Percentiles rank a stretch among this genome's conserved stretches.
Evolutionary conservation across 2,113 vertebrate species (phyloP).

Genomic region (Muntiacus reevesi): DNA sequence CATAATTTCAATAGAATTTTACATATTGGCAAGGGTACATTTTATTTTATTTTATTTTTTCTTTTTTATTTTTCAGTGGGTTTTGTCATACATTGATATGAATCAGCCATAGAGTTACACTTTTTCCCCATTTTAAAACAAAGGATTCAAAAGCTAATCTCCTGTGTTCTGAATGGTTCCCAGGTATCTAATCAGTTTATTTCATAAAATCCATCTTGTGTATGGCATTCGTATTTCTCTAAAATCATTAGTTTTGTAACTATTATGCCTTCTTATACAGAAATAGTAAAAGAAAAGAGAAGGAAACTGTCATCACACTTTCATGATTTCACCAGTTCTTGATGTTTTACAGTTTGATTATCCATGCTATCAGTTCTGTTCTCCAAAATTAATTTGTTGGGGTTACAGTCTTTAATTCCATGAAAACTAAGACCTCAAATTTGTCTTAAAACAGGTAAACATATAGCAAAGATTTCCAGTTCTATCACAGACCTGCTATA

Average conservation of each 20-base stretch:
- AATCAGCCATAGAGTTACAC: too few species aligned
- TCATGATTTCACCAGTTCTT: background rate
- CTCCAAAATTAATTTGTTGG: background rate
- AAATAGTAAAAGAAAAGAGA: background rate
- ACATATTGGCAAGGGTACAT: background rate
- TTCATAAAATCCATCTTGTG: background rate
- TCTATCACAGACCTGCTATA: background rate
- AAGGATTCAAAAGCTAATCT: background rate
- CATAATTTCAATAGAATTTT: background rate
- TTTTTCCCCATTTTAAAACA: background rate
- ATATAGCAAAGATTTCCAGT: background rate
- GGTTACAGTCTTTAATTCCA: background rate
- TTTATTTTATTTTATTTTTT: background rate
- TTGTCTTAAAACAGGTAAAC: background rate
- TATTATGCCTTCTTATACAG: background rate
- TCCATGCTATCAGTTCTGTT: background rate
- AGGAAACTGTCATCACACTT: background rate
- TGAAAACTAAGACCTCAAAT: background rate
- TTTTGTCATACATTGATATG: too few species aligned
- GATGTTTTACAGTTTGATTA: background rate
- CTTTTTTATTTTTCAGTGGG: too few species aligned
- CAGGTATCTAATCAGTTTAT: background rate
- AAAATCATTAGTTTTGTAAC: background rate
- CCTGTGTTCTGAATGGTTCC: background rate
- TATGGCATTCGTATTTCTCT: background rate